Conservation (phyloP, 2,888 invertebrate species). For the Ormyrus nitidulus region DNA sequence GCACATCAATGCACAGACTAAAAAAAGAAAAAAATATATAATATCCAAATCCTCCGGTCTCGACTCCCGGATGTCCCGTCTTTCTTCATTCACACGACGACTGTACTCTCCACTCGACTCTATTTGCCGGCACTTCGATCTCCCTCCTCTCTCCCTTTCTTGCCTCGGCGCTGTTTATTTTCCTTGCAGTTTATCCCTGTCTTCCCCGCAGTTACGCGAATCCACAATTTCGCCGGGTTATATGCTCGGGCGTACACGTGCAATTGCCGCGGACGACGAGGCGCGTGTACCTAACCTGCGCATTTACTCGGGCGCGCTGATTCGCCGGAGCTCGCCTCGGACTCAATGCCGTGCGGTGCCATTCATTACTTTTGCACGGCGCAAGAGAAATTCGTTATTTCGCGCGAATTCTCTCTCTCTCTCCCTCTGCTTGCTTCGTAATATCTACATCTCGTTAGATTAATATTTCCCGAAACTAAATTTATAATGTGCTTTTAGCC, state of each 20-base stretch:
- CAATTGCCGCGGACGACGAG: too few species aligned
- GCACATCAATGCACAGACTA: background rate
- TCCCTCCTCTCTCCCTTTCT: background rate
- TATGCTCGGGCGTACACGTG: too few species aligned
- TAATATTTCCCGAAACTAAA: too few species aligned
- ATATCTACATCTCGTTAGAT: too few species aligned
- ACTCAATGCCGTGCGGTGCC: background rate
- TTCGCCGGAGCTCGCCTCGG: background rate
- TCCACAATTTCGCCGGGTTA: too few species aligned
- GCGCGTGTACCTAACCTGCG: background rate
- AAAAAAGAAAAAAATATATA: background rate
- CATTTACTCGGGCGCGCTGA: background rate
- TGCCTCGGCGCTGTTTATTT: background rate
- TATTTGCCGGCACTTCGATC: background rate
- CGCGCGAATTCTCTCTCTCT: too few species aligned
- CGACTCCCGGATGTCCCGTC: too few species aligned
- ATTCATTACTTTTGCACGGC: background rate
- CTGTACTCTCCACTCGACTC: background rate
- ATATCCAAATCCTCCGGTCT: background rate
- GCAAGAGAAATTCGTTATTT: background rate
- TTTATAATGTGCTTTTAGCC: too few species aligned
- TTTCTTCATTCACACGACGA: too few species aligned
- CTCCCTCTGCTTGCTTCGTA: too few species aligned
- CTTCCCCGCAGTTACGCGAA: background rate
- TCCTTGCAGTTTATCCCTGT: slow-evolving; percentile 19